phyloP scores from a whole-genome alignment of 1,140 invertebrate genomes.

The Periplaneta americana region DNA sequence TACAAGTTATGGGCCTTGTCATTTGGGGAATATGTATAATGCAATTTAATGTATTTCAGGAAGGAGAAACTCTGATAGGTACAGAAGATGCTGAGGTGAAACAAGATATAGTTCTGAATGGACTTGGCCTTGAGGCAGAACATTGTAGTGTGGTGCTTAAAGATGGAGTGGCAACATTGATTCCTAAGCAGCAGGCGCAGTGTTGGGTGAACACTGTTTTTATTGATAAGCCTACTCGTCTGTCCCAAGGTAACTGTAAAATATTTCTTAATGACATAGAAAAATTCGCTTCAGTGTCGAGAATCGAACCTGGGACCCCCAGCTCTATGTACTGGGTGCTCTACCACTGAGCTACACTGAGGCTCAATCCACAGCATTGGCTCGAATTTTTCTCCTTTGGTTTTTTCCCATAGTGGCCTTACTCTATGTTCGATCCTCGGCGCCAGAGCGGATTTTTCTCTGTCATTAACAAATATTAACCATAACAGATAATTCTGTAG shows the following conservation, averaged over 20 bases:
- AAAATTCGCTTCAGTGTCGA: too few relatives aligned
- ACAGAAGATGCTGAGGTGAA: conserved; percentile 57
- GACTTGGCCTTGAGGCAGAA: conserved; percentile 72
- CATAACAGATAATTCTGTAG: too few relatives aligned
- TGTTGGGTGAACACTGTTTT: conserved; percentile 80
- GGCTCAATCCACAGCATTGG: too few relatives aligned
- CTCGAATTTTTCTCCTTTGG: too few relatives aligned
- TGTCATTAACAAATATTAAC: too few relatives aligned
- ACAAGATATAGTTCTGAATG: conserved; percentile 73
- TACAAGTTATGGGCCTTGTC: neutral
- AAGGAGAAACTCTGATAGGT: conserved; percentile 70
- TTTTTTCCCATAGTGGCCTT: too few relatives aligned
- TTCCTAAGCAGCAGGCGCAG: conserved; percentile 61
- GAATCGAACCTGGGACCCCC: too few relatives aligned
- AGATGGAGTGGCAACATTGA: conserved; percentile 68
- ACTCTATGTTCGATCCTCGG: too few relatives aligned
- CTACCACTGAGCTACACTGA: too few relatives aligned
- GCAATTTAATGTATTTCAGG: conserved; percentile 41
- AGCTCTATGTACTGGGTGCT: too few relatives aligned
- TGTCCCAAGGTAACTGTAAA: conserved; percentile 63
- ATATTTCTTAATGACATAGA: too few relatives aligned
- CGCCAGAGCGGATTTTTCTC: too few relatives aligned
- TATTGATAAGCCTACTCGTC: conserved; percentile 63
- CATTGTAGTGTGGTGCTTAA: conserved; percentile 75
- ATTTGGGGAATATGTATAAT: neutral